Base-by-base conservation (phyloP, 2,113 vertebrate species). In the Oryzias melastigma region DNA sequence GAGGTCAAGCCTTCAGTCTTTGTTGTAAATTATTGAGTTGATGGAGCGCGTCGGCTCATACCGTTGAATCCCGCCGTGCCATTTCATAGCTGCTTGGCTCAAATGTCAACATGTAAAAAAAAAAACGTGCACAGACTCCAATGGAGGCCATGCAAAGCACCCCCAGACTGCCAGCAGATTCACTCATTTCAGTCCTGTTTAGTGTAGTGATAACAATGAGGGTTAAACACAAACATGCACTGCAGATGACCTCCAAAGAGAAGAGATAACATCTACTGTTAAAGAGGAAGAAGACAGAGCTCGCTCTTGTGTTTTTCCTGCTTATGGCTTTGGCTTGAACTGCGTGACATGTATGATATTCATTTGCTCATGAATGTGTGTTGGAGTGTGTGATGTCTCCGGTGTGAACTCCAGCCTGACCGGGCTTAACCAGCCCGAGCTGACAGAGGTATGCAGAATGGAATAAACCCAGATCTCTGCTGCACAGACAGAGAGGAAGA, bases 381-480 rank as follows among this genome's bases (percentile, higher is more conserved):
- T 55, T 4, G 29, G 16, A 3, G 35, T 24, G 51, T 70, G 76
- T 52, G 56, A 61, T 69, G 80, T 77, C 76, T 85, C 73, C 58
- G 60, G 74, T 59, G 59, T 84, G 73, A 87, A 87, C 84, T 68
- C 81, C 24, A 35, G 61, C 58, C 69, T 78, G 80, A 66, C 63
- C 62, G 41, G 67, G 62, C 81, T 82, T 77, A 86, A 65, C 71
- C 68, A 56, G 68, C 66, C 69, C 65, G 61, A 84, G 87, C 75
- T 78, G 75, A 87, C 62, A 73, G 73, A 77, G 73, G 82, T 82
- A 84, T 87, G 84, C 55, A 61, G 61, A 66, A 75, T 73, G 80
- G 78, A 83, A 68, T 77, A 73, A 84, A 73, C 66, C 77, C 80
- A 84, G 64, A 87, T 84, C 77, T 85, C 70, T 87, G 70, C 78